phyloP scores from a whole-genome alignment of 1,140 invertebrate species.

The Trachymyrmex cornetzi region DNA sequence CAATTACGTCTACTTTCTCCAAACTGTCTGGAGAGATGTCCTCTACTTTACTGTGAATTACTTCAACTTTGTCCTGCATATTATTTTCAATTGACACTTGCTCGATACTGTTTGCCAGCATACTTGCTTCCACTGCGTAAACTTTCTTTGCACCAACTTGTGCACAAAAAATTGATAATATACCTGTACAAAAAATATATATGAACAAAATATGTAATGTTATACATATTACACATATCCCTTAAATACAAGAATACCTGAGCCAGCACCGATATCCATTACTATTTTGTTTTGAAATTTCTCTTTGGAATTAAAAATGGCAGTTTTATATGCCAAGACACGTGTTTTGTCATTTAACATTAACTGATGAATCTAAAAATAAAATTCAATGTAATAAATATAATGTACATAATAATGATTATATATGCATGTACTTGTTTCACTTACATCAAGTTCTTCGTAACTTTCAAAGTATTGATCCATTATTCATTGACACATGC shows the following conservation, averaged over 20 bases:
- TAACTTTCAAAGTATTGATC: conserved; percentile 81
- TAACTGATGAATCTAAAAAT: conserved; percentile 90
- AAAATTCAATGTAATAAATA: not conserved
- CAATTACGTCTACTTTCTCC: conserved; percentile 97
- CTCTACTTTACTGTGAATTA: conserved; percentile 94
- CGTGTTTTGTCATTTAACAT: conserved; percentile 95
- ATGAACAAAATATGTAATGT: not conserved
- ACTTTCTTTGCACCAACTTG: conserved; percentile 96
- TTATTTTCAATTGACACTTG: conserved; percentile 93
- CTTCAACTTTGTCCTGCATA: conserved; percentile 88
- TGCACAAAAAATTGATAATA: conserved; percentile 98
- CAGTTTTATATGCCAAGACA: conserved; percentile 96
- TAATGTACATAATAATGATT: conserved; percentile 26
- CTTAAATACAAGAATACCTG: conserved; percentile 79
- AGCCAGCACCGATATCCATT: conserved; percentile 97
- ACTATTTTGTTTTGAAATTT: conserved; percentile 92
- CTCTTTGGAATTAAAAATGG: conserved; percentile 93
- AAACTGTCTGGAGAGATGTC: conserved; percentile 90
- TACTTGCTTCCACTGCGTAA: conserved; percentile 97
- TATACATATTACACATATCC: not conserved
- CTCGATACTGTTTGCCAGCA: conserved; percentile 93
- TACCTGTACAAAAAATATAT: conserved; percentile 87
- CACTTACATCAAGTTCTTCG: conserved; percentile 80
- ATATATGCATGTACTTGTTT: conserved; percentile 5
- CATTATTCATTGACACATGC: conserved; percentile 32